Conservation (phyloP, 1,140 invertebrate genomes). For the Kradibia gibbosae region DNA sequence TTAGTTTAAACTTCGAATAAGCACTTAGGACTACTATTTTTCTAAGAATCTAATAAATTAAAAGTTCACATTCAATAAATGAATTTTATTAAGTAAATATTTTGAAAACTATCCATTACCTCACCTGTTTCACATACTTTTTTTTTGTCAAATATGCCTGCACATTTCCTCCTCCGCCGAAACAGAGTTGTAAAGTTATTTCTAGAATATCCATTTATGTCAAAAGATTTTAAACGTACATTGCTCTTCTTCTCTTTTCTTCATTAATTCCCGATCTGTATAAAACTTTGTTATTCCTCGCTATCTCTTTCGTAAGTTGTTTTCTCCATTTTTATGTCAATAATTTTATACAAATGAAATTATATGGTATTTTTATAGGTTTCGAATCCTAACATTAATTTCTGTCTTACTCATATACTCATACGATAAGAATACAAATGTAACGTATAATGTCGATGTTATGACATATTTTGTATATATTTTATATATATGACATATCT, state of each 20-base stretch:
- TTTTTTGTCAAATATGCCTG: conserved; percentile 12
- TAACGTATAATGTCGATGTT: too few relatives aligned
- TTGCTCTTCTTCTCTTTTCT: conserved; percentile 27
- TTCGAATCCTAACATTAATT: too few relatives aligned
- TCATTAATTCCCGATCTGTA: neutral
- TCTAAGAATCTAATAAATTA: neutral
- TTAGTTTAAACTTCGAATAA: too few relatives aligned
- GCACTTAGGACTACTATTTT: too few relatives aligned
- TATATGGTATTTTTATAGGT: too few relatives aligned
- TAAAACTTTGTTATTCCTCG: neutral
- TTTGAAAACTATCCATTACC: neutral
- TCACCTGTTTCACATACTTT: conserved; percentile 12
- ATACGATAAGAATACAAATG: too few relatives aligned
- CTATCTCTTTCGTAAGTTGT: neutral
- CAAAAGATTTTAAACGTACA: conserved; percentile 50
- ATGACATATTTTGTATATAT: too few relatives aligned
- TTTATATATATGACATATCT: too few relatives aligned
- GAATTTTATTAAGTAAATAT: neutral
- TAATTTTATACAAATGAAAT: too few relatives aligned
- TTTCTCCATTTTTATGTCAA: too few relatives aligned
- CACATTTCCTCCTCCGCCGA: neutral
- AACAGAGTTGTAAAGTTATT: conserved; percentile 53
- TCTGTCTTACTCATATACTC: too few relatives aligned
- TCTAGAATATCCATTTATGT: conserved; percentile 42
- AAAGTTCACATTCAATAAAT: neutral